Evolutionary conservation across 30 jellyfish, hydroid and myxozoan genomes (phyloP).

Genomic region (Turritopsis rubra): DNA sequence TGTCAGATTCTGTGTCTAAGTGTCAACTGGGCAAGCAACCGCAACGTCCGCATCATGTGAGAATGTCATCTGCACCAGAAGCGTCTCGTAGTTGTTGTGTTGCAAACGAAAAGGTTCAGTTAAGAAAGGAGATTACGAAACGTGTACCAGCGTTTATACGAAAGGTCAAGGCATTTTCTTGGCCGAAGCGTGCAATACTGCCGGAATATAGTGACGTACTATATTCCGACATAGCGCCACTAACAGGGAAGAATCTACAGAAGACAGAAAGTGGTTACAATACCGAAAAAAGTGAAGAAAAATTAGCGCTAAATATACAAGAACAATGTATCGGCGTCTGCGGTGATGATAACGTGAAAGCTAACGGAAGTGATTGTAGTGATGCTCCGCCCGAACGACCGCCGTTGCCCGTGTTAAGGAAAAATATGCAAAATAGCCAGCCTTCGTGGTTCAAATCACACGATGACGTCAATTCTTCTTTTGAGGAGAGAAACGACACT

Average conservation of each 20-base stretch:
- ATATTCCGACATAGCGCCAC: neutral
- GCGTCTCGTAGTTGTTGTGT: neutral
- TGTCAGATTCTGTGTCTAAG: neutral
- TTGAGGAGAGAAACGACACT: neutral
- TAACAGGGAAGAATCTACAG: neutral
- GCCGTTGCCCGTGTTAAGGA: slow-evolving; percentile 14
- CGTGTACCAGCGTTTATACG: slow-evolving; percentile 26
- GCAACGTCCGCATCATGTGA: neutral
- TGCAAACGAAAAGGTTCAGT: neutral
- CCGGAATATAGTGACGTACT: neutral
- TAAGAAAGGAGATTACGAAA: neutral
- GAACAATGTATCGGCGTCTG: neutral
- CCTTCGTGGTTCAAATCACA: neutral
- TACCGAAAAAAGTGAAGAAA: slow-evolving; percentile 33
- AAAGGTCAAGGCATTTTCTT: slow-evolving; percentile 54
- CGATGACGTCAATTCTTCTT: neutral
- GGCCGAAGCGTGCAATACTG: slow-evolving; percentile 55
- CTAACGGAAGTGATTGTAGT: neutral
- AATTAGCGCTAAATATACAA: neutral
- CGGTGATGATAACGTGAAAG: neutral
- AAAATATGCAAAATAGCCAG: neutral
- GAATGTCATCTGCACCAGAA: slow-evolving; percentile 6
- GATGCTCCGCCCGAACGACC: slow-evolving; percentile 40
- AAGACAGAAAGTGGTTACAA: slow-evolving; percentile 32
- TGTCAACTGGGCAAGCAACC: neutral